Evolutionary conservation across 2,113 vertebrate genomes (phyloP), one percentile per base, ranked within the genome.

Genomic region (Atlantisia rogersi): DNA sequence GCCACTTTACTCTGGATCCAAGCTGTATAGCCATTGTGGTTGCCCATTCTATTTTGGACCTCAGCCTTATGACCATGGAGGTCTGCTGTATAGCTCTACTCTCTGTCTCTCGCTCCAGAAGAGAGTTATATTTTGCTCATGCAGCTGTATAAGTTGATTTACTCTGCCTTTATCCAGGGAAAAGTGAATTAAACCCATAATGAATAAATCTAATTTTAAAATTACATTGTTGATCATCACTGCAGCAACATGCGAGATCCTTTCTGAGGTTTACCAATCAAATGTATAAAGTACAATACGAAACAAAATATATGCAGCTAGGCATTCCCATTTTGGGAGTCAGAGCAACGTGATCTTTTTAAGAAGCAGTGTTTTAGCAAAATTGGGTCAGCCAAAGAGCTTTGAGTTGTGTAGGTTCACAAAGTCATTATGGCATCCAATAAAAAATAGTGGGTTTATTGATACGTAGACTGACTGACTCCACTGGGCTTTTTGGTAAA

Each of bases 151-250:
- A 96, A 97, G 93, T 96, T 92, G 93, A 96, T 97, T 96, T 97
- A 68, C 93, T 77, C 75, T 91, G 86, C 42, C 74, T 96, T 96
- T 94, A 95, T 95, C 95, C 50, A 60, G 88, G 82, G 91, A 82
- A 95, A 97, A 97, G 84, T 96, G 77, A 88, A 96, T 97, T 96
- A 94, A 95, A 87, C 40, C 86, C 12, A 0, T 95, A 96, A 96
- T 95, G 95, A 96, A 87, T 95, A 97, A 96, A 96, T 96, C 91
- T 79, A 92, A 97, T 97, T 96, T 94, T 70, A 80, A 94, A 95
- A 96, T 97, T 94, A 96, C 81, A 37, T 91, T 96, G 94, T 91
- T 96, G 70, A 80, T 87, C 77, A 92, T 95, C 86, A 46, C 67
- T 92, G 83, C 59, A 94, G 92, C 89, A 94, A 64, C 92, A 96